A percentile compares a stretch with the other conserved stretches of the same genome.
phyloP scores from a whole-genome alignment of 2,888 invertebrate species.

The Limnephilus marmoratus region DNA sequence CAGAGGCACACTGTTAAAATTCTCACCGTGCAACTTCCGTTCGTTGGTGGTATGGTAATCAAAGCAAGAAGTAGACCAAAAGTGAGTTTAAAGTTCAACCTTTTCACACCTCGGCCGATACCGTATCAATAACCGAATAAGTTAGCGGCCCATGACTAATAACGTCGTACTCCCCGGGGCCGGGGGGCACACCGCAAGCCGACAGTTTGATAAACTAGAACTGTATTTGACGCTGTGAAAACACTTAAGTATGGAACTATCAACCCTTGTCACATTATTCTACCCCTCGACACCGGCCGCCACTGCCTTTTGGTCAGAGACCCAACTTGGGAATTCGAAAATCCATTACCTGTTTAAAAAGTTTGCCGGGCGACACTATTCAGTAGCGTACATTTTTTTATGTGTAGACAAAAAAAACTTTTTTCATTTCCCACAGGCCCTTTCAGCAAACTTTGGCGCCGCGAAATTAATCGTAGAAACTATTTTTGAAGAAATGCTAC shows the following conservation, averaged over 20 bases:
- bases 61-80: background rate
- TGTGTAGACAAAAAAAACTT: conserved; percentile 56
- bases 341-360: conserved; percentile 59
- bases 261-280: conserved; percentile 59
- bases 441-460: conserved; percentile 51
- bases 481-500: conserved; percentile 36
- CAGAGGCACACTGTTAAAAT: background rate
- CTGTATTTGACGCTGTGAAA: conserved; percentile 49
- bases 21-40: background rate
- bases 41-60: background rate
- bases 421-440: conserved; percentile 64
- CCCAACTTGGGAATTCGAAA: conserved; percentile 54
- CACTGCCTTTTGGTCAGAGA: conserved; percentile 37
- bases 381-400: conserved; percentile 43
- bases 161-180: background rate
- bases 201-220: conserved; percentile 7
- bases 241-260: conserved; percentile 54
- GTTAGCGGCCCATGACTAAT: background rate
- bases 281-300: conserved; percentile 22
- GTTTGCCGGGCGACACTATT: conserved; percentile 51
- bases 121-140: conserved; percentile 2
- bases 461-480: conserved; percentile 42
- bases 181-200: background rate
- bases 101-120: conserved; percentile 2
- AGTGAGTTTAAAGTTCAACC: background rate